These are phyloP conservation scores for Xerus inauris DNA, from an alignment of 2,113 vertebrate species.

Conservation along the genomic window DNA sequence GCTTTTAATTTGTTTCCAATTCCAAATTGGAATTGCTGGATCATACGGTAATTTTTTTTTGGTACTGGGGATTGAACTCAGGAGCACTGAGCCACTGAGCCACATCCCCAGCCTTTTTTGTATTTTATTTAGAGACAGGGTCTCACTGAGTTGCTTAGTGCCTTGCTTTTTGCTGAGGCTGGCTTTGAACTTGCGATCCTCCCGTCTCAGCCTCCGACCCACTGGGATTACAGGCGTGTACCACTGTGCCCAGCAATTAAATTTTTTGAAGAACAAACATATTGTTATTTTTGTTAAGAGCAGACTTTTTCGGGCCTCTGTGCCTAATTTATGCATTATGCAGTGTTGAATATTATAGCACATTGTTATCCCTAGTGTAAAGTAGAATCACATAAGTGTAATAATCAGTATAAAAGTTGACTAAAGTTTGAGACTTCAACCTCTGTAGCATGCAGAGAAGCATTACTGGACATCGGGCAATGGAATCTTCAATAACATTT, in stretches of 20 bases:
- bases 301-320: background rate
- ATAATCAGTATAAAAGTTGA: background rate
- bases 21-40: background rate
- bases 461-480: background rate
- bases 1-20: background rate
- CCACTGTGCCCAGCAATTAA: too few species aligned
- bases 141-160: too few species aligned
- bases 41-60: background rate
- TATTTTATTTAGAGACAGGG: too few species aligned
- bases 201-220: too few species aligned
- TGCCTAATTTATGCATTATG: background rate
- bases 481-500: background rate
- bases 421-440: background rate
- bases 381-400: background rate
- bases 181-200: too few species aligned
- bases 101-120: too few species aligned
- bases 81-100: too few species aligned
- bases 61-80: too few species aligned
- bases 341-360: background rate
- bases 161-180: too few species aligned
- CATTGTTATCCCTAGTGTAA: background rate
- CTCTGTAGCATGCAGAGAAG: background rate
- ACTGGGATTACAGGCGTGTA: too few species aligned
- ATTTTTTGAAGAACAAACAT: too few species aligned
- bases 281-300: background rate